Evolutionary conservation across 2,797 vertebrate species (phyloP), one percentile per base, ranked within the genome.

Genomic region (Tadarida brasiliensis): DNA sequence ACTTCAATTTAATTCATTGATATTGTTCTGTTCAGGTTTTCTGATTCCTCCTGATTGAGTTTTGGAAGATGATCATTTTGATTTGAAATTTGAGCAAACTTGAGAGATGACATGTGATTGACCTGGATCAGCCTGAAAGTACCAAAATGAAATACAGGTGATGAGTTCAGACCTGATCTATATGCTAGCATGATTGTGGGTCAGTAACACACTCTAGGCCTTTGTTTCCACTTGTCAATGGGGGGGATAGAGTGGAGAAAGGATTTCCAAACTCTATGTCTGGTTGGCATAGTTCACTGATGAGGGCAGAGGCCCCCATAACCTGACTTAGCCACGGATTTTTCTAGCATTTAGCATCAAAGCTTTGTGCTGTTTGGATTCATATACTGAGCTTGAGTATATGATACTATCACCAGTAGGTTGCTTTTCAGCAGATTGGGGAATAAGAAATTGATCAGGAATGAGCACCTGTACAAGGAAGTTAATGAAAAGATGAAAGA

Each of bases 401-500:
- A 51, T 2, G 12, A 56, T 11, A 35, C 15, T n/a, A 28, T 9
- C 59, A 22, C 28, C 24, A 3, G 49, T 17, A 19, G 30, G 24
- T 0, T 61, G 44, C 71, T 57, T n/a, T 57, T 11, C 84, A 80
- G 67, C 11, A 90, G 39, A 86, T 61, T 84, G 16, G 12, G 35
- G 11, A 17, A 33, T 3, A 65, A 81, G 22, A 2, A 59, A 49
- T 56, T 39, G 44, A 78, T 74, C 30, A 83, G 63, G 49, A 82
- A 70, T 91, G 14, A 68, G 16, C 28, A 77, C n/a, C 67, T n/a
- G 0, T 16, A 39, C n/a, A 54, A 26, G 24, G 5, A 61, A 61
- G 12, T 10, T 77, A 51, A 76, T 73, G 24, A 71, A 83, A 89
- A 92, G 47, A 67, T 68, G 59, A 70, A 94, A 84, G n/a, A 22